Evolutionary conservation across 2,113 vertebrate genomes (phyloP).

Genomic region (Salvelinus namaycush): DNA sequence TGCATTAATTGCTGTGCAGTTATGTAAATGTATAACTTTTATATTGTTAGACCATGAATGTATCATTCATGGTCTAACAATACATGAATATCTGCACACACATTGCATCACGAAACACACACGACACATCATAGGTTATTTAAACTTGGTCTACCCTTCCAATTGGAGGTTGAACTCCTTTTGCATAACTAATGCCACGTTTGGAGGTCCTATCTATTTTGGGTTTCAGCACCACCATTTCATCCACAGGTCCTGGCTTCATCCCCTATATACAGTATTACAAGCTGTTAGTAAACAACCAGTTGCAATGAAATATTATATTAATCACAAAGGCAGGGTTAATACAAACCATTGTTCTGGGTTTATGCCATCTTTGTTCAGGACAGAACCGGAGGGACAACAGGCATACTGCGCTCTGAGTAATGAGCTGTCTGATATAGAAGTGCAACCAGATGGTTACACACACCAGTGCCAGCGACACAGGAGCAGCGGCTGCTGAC

Average conservation of each 20-base stretch:
- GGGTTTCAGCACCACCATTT: background rate
- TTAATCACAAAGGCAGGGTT: background rate
- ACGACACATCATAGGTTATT: no score
- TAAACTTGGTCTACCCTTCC: no score
- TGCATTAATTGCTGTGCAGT: no score
- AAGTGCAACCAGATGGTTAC: background rate
- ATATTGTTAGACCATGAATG: no score
- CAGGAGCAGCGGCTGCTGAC: conserved; percentile 15
- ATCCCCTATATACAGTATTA: background rate
- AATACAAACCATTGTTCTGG: conserved; percentile 8
- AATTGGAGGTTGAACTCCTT: no score
- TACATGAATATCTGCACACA: no score
- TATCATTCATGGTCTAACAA: no score
- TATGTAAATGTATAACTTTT: no score
- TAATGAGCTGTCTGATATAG: background rate
- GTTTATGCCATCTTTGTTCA: conserved; percentile 2
- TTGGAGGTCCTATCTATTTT: no score
- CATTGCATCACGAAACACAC: no score
- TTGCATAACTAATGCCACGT: no score
- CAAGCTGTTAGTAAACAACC: background rate
- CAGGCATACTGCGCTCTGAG: background rate
- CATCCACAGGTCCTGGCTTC: conserved; percentile 14
- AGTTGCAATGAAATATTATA: background rate
- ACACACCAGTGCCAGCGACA: background rate
- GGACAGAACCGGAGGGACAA: background rate